Base-by-base conservation (phyloP, 2,797 vertebrate genomes). In the Scyliorhinus canicula region DNA sequence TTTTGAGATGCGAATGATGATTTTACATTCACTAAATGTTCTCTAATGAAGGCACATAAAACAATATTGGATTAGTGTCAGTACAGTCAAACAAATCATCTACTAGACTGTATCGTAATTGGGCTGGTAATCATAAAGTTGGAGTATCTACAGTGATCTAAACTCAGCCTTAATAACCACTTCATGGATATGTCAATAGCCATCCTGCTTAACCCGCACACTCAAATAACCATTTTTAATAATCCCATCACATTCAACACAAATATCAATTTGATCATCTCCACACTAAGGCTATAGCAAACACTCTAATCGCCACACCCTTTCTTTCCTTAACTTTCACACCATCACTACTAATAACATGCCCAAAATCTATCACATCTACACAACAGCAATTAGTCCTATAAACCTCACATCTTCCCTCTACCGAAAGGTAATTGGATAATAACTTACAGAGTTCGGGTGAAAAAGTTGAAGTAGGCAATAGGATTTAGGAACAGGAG, bases 1-100 rank as follows among this genome's bases (percentile, higher is more conserved):
- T 93, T 93, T 93, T 69, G 91, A 93, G 63, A 69, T 69, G 14
- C 63, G 91, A 93, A 93, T 93, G 60, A 93, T 93, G 91, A 93
- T 93, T 69, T 93, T 69, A 69, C 91, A 93, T 93, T 93, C 28
- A 26, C 63, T 44, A 93, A 93, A 69, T 69, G 44, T 44, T 93
- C 69, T 69, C 91, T 69, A 28, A 69, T 65, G 63, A 69, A 69
- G 50, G 65, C 50, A 93, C 26, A 50, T 6, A 93, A 65, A 93
- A 4, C 8, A 93, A 93, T 50, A 93, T 35, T 93, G 44, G 24
- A 93, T 93, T 93, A 93, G 28, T 67, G 24, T 47, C 21, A 69
- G 63, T 69, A 67, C 24, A 47, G 40, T 47, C 44, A 69, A 69
- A 67, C 63, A 88, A 57, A 57, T 69, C 35, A 67, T 50, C 11